These are phyloP conservation scores for Myiotriccus ornatus DNA, from an alignment of 2,797 vertebrate species.

Conservation along the genomic window DNA sequence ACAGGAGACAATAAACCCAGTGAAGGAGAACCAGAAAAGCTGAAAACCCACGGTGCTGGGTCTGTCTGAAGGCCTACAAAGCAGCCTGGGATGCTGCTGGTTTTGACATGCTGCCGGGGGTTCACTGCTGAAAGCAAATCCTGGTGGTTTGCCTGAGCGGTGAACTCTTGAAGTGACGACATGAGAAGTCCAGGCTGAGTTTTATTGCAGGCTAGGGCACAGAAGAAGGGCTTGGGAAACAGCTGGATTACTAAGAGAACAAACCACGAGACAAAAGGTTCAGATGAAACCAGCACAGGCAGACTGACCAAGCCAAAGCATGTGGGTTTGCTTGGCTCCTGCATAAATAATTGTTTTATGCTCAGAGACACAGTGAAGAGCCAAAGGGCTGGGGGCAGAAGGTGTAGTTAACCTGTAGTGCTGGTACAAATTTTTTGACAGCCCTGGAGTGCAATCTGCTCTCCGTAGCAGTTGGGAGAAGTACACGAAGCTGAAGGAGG, in stretches of 20 bases:
- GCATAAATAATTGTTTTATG: background rate
- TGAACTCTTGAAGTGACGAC: background rate
- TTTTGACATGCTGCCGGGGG: background rate
- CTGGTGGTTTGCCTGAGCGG: background rate
- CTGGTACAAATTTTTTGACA: accelerated
- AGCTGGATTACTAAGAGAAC: background rate
- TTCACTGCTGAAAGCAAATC: background rate
- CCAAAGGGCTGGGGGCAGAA: background rate
- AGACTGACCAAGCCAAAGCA: background rate
- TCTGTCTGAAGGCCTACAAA: background rate
- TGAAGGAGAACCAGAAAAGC: background rate
- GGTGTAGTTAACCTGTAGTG: background rate
- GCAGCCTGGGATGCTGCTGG: background rate
- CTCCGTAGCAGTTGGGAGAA: accelerated
- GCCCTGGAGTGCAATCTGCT: background rate
- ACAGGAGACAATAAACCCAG: background rate
- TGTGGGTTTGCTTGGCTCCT: background rate
- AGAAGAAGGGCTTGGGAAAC: background rate
- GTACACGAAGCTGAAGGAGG: background rate
- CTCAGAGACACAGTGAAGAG: background rate
- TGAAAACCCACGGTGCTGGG: background rate
- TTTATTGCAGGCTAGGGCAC: background rate
- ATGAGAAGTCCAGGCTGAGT: background rate
- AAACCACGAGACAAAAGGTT: background rate
- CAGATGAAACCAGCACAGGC: background rate